A percentile compares a stretch with the other conserved stretches of the same genome.
phyloP scores from a whole-genome alignment of 2,888 invertebrate genomes.

The Idaea dimidiata region DNA sequence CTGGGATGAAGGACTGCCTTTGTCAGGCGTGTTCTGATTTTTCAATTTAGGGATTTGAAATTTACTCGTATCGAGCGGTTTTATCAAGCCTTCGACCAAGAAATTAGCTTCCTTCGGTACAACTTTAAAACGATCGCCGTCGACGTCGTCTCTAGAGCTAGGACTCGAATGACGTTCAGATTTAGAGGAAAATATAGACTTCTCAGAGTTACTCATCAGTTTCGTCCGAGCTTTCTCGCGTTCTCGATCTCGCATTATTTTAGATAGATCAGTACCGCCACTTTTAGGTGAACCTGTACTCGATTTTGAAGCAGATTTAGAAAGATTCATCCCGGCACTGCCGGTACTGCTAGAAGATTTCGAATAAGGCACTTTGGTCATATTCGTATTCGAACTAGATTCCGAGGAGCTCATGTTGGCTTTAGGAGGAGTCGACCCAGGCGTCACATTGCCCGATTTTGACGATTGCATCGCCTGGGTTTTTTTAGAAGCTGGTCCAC shows the following conservation, averaged over 20 bases:
- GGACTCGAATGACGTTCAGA: constrained; percentile 85
- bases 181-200: constrained; percentile 83
- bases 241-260: constrained; percentile 82
- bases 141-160: constrained; percentile 83
- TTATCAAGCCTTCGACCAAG: constrained; percentile 87
- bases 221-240: constrained; percentile 80
- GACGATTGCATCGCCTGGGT: constrained; percentile 83
- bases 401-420: constrained; percentile 66
- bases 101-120: constrained; percentile 83
- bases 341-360: constrained; percentile 67
- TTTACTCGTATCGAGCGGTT: constrained; percentile 88
- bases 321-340: constrained; percentile 67
- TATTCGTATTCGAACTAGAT: constrained; percentile 45
- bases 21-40: constrained; percentile 73
- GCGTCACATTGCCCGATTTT: constrained; percentile 58
- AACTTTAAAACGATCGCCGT: constrained; percentile 83
- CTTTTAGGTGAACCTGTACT: constrained; percentile 83
- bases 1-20: constrained; percentile 64
- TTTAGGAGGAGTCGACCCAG: constrained; percentile 72
- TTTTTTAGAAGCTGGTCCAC: constrained; percentile 92
- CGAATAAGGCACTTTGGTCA: constrained; percentile 73
- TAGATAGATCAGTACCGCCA: constrained; percentile 78
- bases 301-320: constrained; percentile 72
- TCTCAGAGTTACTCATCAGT: constrained; percentile 82
- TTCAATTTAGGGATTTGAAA: constrained; percentile 92